These are phyloP conservation scores for Napeogenes inachia DNA, from an alignment of 2,888 invertebrate species.

Conservation along the genomic window DNA sequence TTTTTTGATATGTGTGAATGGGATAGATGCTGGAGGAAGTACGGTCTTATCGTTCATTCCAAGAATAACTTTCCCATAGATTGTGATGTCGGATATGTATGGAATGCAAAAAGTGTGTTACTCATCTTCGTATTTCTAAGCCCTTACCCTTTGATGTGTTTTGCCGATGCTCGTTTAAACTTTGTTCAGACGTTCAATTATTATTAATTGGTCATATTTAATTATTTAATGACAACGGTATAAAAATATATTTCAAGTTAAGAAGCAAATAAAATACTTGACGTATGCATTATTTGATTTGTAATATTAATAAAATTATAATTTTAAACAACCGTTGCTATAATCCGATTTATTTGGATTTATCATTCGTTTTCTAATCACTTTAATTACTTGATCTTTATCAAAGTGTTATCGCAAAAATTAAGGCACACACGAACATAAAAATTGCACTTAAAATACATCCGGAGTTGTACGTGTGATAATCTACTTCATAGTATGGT, in stretches of 20 bases:
- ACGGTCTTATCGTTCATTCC: slow-evolving; percentile 69
- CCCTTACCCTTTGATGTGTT: slow-evolving; percentile 2
- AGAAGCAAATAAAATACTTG: too few species aligned
- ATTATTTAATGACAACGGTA: too few species aligned
- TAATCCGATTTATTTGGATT: slow-evolving; percentile 1
- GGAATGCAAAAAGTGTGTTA: slow-evolving; percentile 59
- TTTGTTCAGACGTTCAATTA: neutral
- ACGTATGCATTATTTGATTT: too few species aligned
- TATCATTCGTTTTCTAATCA: slow-evolving; percentile 15
- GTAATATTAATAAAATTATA: too few species aligned
- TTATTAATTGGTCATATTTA: too few species aligned
- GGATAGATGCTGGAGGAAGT: slow-evolving; percentile 50
- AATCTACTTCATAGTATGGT: slow-evolving; percentile 15
- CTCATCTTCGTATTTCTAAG: slow-evolving; percentile 33
- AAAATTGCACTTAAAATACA: slow-evolving; percentile 35
- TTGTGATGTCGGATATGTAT: slow-evolving; percentile 47
- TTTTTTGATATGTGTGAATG: slow-evolving; percentile 36
- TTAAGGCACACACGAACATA: slow-evolving; percentile 31
- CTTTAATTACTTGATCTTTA: slow-evolving; percentile 29
- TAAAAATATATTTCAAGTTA: too few species aligned
- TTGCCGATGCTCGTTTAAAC: neutral
- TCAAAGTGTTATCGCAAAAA: slow-evolving; percentile 31
- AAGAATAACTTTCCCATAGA: slow-evolving; percentile 74
- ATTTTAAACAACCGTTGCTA: slow-evolving; percentile 4
- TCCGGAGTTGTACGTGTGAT: slow-evolving; percentile 31